phyloP scores from a whole-genome alignment of 2,888 invertebrate species.

The Mechanitis mazaeus region DNA sequence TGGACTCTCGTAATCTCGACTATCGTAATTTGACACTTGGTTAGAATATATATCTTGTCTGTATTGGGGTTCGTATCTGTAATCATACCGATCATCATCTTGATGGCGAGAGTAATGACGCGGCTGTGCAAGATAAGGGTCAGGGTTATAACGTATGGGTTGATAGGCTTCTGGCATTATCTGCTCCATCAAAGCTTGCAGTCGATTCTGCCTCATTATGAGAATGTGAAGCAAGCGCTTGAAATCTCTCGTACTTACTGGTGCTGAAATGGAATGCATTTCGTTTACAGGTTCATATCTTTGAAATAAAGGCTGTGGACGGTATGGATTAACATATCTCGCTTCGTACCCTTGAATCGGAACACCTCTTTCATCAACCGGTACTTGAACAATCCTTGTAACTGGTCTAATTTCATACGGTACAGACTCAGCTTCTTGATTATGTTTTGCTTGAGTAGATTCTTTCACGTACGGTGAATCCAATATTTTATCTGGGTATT shows the following conservation, averaged over 20 bases:
- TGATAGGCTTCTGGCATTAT: slow-evolving; percentile 54
- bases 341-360: slow-evolving; percentile 64
- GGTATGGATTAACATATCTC: slow-evolving; percentile 57
- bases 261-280: slow-evolving; percentile 79
- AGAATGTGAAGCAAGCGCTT: slow-evolving; percentile 81
- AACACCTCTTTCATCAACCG: slow-evolving; percentile 67
- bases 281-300: slow-evolving; percentile 73
- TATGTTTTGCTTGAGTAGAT: slow-evolving; percentile 45
- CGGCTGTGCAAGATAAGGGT: slow-evolving; percentile 46
- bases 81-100: slow-evolving; percentile 66
- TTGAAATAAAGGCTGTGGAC: slow-evolving; percentile 41
- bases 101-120: slow-evolving; percentile 40
- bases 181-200: slow-evolving; percentile 76
- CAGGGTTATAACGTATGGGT: slow-evolving; percentile 48
- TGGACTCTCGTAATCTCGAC: slow-evolving; percentile 66
- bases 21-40: slow-evolving; percentile 56
- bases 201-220: slow-evolving; percentile 78
- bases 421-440: slow-evolving; percentile 52
- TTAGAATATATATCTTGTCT: slow-evolving; percentile 58
- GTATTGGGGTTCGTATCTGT: slow-evolving; percentile 58
- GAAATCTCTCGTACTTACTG: slow-evolving; percentile 83
- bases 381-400: slow-evolving; percentile 63
- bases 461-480: slow-evolving; percentile 66
- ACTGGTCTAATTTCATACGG: slow-evolving; percentile 59
- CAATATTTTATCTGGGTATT: slow-evolving; percentile 66